Base-by-base conservation (phyloP, 2,888 invertebrate species). In the Periphyllus acericola region DNA sequence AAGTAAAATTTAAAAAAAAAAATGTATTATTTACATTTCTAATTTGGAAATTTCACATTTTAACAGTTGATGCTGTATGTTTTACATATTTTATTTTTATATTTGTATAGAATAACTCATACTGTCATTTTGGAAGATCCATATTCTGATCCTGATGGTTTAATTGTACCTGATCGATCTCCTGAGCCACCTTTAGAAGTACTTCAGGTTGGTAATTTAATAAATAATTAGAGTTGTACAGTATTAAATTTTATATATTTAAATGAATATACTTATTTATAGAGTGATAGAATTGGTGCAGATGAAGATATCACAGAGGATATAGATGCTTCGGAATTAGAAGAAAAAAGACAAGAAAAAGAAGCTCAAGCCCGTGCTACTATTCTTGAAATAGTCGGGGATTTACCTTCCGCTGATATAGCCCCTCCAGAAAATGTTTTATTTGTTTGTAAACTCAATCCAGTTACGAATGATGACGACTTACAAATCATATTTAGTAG, bases 341-440 rank as follows among this genome's bases (percentile, higher is more conserved):
- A 95, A 90, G 98, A 98, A 93, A 94, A 97, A 91, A 93, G 96
- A 90, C 96, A 96, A 89, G 96, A 96, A 90, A 95, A 96, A 90
- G 99, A 99, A 92, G 99, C 99, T 0, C 96, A 97, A 92, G 98
- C 99, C 2, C 94, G 99, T 90, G 99, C 99, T 0, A 98, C 99
- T 36, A 97, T 99, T 90, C 93, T 99, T 72, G 99, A 99, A 93
- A 99, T 99, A 93, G 97, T 99, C 36, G 99, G 99, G 0, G 99
- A 99, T 92, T 93, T 99, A 89, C 99, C 99, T 0, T 97, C 98
- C 93, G 99, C 97, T 25, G 99, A 99, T 89, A 96, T 98, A 92
- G 98, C 97, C 11, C 99, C 99, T 0, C 99, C 99, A 14, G 99
- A 99, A 92, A 99, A 99, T 93, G 99, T 99, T 3, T 93, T 99